Percentiles rank a stretch among this genome's conserved stretches.
These are phyloP conservation scores for Idaea biselata DNA, from an alignment of 2,888 invertebrate species.

Conservation along the genomic window DNA sequence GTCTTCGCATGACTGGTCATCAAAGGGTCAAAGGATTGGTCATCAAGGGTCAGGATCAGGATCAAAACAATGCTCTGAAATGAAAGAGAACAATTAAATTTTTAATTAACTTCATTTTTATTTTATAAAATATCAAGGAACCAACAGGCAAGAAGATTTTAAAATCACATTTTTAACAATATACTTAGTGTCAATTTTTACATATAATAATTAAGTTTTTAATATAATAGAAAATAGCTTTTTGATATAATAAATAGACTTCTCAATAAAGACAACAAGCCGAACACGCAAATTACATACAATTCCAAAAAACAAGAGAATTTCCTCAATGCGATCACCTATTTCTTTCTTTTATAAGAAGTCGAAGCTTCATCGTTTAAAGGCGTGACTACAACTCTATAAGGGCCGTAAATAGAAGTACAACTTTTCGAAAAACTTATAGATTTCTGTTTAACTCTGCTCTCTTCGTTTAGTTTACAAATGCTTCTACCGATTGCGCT, in stretches of 20 bases:
- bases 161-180: conserved; percentile 33
- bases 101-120: conserved; percentile 32
- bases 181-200: conserved; percentile 17
- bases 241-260: neutral
- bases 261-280: neutral
- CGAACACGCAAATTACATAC: neutral
- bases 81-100: conserved; percentile 14
- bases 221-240: conserved; percentile 8
- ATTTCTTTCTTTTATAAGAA: conserved; percentile 41
- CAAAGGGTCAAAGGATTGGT: conserved; percentile 1
- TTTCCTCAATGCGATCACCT: conserved; percentile 20
- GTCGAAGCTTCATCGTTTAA: conserved; percentile 50
- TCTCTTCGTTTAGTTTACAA: conserved; percentile 63
- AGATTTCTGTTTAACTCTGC: conserved; percentile 54
- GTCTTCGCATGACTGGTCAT: neutral
- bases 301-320: neutral
- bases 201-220: conserved; percentile 22
- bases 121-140: conserved; percentile 53
- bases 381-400: conserved; percentile 62
- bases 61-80: conserved; percentile 21
- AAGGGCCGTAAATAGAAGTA: conserved; percentile 66
- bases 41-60: conserved; percentile 3
- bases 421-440: conserved; percentile 68
- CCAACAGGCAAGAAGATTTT: conserved; percentile 50
- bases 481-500: conserved; percentile 72